Evolutionary conservation across 2,113 vertebrate genomes (phyloP).

Genomic region (Castor canadensis): DNA sequence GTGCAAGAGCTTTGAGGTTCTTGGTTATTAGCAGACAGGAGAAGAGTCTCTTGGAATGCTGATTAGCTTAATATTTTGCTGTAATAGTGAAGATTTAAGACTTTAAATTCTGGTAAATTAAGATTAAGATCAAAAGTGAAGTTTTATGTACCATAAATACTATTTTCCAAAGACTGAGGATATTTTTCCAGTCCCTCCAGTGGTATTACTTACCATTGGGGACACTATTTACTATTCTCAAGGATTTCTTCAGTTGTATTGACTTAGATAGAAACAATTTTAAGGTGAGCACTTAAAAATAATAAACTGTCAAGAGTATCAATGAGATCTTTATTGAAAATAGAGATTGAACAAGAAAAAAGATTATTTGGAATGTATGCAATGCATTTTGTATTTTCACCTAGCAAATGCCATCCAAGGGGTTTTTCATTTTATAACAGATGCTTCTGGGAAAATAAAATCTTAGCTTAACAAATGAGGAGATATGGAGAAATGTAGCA

Average conservation of each 20-base stretch:
- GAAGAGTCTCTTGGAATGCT: background rate
- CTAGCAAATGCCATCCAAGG: background rate
- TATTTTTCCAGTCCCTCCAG: background rate
- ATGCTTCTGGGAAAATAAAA: conserved; percentile 27
- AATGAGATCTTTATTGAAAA: background rate
- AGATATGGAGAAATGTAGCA: background rate
- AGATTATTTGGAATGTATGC: background rate
- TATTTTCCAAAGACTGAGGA: background rate
- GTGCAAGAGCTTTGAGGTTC: background rate
- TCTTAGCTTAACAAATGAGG: background rate
- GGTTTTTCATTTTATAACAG: background rate
- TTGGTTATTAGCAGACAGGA: background rate
- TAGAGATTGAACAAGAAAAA: background rate
- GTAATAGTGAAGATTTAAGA: background rate
- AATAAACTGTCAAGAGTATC: background rate
- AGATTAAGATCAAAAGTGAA: background rate
- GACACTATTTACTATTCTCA: background rate
- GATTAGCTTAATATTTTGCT: background rate
- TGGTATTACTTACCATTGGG: background rate
- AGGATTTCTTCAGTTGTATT: background rate
- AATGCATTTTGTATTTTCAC: background rate
- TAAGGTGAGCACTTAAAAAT: background rate
- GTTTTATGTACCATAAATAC: background rate
- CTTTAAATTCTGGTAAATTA: background rate
- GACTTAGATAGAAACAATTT: background rate